These are phyloP conservation scores for Brachystomella parvula DNA, from an alignment of 1,140 invertebrate species.

Conservation along the genomic window DNA sequence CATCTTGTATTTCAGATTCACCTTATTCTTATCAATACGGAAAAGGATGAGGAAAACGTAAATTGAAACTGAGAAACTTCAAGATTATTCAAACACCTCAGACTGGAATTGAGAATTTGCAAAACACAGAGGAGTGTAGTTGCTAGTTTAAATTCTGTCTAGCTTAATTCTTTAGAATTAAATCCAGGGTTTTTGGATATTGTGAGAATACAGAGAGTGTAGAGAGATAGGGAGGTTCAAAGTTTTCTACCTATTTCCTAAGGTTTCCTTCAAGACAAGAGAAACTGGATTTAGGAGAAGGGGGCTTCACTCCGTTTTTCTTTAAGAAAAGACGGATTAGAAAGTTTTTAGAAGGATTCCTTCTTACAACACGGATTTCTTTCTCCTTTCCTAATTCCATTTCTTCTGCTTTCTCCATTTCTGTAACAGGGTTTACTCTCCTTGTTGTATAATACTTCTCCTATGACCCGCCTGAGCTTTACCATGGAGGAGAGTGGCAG, in stretches of 20 bases:
- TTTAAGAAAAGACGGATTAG: constrained; percentile 8
- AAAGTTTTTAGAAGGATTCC: constrained; percentile 11
- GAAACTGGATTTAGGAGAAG: constrained; percentile 3
- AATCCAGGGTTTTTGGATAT: background rate
- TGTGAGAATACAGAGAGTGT: background rate
- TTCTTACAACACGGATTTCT: constrained; percentile 7
- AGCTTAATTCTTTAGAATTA: background rate
- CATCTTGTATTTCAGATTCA: too few relatives aligned
- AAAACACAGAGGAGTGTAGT: too few relatives aligned
- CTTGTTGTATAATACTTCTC: too few relatives aligned
- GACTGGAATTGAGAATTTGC: too few relatives aligned
- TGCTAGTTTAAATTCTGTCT: background rate
- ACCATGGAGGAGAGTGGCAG: background rate
- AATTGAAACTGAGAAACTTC: too few relatives aligned
- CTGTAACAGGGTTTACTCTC: too few relatives aligned
- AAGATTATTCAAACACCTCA: background rate
- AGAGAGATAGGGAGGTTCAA: too few relatives aligned
- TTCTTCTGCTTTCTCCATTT: background rate
- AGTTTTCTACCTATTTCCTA: too few relatives aligned
- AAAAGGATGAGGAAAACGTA: too few relatives aligned
- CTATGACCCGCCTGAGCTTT: background rate
- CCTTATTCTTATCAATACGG: too few relatives aligned
- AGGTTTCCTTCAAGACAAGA: background rate
- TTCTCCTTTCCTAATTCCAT: background rate
- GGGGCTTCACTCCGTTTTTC: too few relatives aligned